Base-by-base conservation (phyloP, 92 coral and sea anemone species). In the Anthopleura xanthogrammica region DNA sequence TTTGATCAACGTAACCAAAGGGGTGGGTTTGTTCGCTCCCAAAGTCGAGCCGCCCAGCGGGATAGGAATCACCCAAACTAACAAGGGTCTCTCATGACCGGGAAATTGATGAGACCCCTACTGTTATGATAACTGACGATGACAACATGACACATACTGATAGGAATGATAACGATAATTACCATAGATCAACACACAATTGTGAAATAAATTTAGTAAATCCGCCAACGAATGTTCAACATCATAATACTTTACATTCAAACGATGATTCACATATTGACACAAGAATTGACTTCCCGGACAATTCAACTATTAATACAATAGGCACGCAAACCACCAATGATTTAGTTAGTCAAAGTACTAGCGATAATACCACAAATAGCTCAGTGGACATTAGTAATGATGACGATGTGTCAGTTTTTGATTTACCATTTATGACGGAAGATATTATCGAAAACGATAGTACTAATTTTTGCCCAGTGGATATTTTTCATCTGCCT, bases 31-130 rank as follows among this genome's bases (percentile, higher is more conserved):
- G 70, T 62, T 62, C 70, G 70, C 19, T 62, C 6, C 11, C 29
- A 24, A 10, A 24, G 70, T 19, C 70, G 29, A 1, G 4, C 70
- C 70, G 6, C 29, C 8, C 70, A 20, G 29, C 70, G 29, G 70
- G 70, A 62, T 62, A 62, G 65, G 65, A 58, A 62, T 24, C 70
- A 19, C 50, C 29, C 77, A 72, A 72, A 72, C 77, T 72, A 72
- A 14, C 4, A 13, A 72, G 77, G 77, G 77, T 72, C 77, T 36
- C 77, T 72, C 77, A 72, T 12, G 5, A 72, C 77, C 77, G 77
- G 77, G 77, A 72, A 72, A 36, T 72, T 72, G 77, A 72, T 36
- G 77, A 48, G 77, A 72, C 77, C 77, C 77, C 77, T 36, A 72
- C 46, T 42, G 46, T 11, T 72, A 36, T 39, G 17, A 36, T 36